Evolutionary conservation across 2,113 vertebrate species (phyloP), one percentile per base, ranked within the genome.

Genomic region (Nannobrachium achirus): DNA sequence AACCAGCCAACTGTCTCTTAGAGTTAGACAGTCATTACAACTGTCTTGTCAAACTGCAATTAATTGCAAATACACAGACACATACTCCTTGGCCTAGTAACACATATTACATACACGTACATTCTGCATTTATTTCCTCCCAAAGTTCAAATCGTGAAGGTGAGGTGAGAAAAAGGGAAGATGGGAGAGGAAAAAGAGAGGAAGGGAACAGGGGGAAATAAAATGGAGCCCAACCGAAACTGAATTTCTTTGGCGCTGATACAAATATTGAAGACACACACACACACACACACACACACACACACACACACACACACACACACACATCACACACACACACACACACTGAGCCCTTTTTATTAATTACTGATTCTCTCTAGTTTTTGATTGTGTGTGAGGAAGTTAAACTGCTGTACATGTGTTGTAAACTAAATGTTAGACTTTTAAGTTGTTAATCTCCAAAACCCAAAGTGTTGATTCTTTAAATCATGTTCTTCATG

Each of bases 361-460:
- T 48, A 14, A 14, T 48, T 48, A 33, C 25, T 33, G 11, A 14
- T 13, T n/a, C n/a, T n/a, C n/a, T n/a, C 3, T 48, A n/a, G 45
- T 10, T 48, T 48, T 48, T 13, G n/a, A 48, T 48, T 48, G 10
- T 48, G 45, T 48, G 45, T 48, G 45, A 53, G 41, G 33, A 53
- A 60, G 62, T 80, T 33, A 67, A 52, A 25, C 73, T 61, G 63
- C 62, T 79, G 72, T 77, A 82, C 59, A 71, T 74, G 78, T 85
- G 7, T 63, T 81, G 83, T 72, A 70, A 85, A 74, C 48, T 71
- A 57, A 59, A 20, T 40, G 63, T 80, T 84, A 86, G 78, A 70
- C 25, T 70, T 76, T 73, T 1, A 68, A 19, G 46, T 64, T 53
- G 16, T 68, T 56, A 75, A n/a, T 73, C 59, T 63, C 9, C 11